Conservation (phyloP, 2,797 vertebrate species). For the Leptatherina wallacei region DNA sequence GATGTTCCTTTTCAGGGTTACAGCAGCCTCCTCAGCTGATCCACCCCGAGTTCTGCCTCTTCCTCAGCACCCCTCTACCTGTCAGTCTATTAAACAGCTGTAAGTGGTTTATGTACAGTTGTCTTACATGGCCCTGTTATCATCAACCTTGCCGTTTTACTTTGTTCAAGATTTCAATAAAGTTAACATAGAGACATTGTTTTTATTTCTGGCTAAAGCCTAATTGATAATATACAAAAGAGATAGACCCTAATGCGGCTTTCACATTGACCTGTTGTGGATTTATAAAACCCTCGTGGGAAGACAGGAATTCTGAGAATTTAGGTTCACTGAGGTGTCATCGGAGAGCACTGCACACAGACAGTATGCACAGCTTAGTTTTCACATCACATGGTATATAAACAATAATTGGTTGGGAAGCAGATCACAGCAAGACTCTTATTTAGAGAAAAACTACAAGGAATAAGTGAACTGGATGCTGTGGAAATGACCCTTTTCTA, state of each 20-base stretch:
- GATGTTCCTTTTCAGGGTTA: constrained; percentile 24
- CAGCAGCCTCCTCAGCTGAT: constrained; percentile 10
- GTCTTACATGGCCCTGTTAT: background rate
- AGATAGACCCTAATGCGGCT: background rate
- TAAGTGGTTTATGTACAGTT: constrained; percentile 58
- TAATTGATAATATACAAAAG: background rate
- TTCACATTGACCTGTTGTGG: background rate
- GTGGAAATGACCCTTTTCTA: background rate
- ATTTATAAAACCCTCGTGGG: no score
- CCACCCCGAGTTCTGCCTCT: constrained; percentile 80
- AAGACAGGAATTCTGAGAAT: no score
- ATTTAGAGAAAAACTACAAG: background rate
- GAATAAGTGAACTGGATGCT: background rate
- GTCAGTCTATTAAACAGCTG: constrained; percentile 74
- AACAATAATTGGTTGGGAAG: background rate
- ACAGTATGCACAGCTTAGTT: background rate
- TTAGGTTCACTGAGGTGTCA: background rate
- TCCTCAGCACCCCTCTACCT: constrained; percentile 83
- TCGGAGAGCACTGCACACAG: background rate
- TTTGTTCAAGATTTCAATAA: background rate
- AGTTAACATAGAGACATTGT: background rate
- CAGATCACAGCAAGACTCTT: background rate
- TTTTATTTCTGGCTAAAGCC: background rate
- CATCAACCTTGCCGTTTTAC: background rate
- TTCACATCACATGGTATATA: background rate